Evolutionary conservation across 2,888 invertebrate genomes (phyloP).

Genomic region (Dryadula phaetusa): DNA sequence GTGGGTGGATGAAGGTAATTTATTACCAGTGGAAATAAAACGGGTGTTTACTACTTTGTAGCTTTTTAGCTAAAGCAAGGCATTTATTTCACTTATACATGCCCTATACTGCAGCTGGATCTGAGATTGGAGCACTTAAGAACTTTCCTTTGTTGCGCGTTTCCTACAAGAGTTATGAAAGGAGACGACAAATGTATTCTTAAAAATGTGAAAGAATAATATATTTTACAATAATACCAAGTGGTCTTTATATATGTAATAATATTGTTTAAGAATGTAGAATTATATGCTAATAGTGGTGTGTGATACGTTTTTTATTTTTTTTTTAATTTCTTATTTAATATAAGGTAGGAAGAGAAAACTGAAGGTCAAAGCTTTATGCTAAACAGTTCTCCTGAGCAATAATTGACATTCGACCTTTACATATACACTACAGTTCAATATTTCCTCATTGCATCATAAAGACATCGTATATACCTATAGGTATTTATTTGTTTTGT

Average conservation of each 20-base stretch:
- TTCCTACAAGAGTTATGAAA: constrained; percentile 31
- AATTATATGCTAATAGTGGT: too few species aligned
- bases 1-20: constrained; percentile 43
- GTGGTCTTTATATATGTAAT: not conserved
- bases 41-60: constrained; percentile 42
- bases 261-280: not conserved
- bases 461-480: too few species aligned
- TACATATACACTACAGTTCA: too few species aligned
- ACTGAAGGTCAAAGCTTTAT: too few species aligned
- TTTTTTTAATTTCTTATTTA: too few species aligned
- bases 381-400: too few species aligned
- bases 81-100: constrained; percentile 43
- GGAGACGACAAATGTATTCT: constrained; percentile 35
- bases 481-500: too few species aligned
- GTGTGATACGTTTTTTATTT: too few species aligned
- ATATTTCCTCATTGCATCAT: too few species aligned
- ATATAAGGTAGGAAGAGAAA: too few species aligned
- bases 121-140: constrained; percentile 40
- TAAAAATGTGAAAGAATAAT: constrained; percentile 26
- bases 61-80: constrained; percentile 40
- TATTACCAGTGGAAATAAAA: constrained; percentile 44
- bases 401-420: too few species aligned
- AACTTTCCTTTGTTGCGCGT: constrained; percentile 32
- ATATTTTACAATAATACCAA: constrained; percentile 8
- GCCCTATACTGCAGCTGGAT: constrained; percentile 39